These are phyloP conservation scores for Dreissena polymorpha DNA, from an alignment of 1,140 invertebrate genomes.

Conservation along the genomic window DNA sequence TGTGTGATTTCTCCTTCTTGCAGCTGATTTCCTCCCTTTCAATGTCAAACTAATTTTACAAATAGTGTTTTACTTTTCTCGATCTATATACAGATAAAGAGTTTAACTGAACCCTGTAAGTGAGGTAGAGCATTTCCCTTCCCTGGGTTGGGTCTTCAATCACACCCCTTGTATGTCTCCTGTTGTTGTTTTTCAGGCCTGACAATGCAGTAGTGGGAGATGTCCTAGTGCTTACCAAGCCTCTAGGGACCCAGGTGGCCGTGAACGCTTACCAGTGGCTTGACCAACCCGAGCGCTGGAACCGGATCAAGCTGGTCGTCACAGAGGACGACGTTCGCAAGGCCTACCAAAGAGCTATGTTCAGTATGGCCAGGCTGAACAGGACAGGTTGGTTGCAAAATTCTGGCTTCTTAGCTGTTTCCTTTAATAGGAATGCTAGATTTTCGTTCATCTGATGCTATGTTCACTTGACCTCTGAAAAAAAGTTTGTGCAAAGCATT, in stretches of 20 bases:
- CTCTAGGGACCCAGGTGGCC: conserved; percentile 96
- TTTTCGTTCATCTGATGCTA: not conserved
- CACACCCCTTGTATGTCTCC: too few relatives aligned
- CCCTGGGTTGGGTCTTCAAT: too few relatives aligned
- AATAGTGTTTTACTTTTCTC: too few relatives aligned
- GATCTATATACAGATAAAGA: too few relatives aligned
- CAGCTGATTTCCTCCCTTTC: too few relatives aligned
- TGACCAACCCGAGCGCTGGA: conserved; percentile 95
- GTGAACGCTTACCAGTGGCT: conserved; percentile 99
- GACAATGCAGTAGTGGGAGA: conserved; percentile 98
- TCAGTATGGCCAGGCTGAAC: conserved; percentile 98
- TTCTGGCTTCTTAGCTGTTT: not conserved
- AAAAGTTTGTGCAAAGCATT: too few relatives aligned
- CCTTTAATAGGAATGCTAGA: not conserved
- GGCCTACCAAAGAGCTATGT: conserved; percentile 97
- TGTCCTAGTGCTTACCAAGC: conserved; percentile 97
- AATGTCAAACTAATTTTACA: too few relatives aligned
- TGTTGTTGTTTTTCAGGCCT: conserved; percentile 83
- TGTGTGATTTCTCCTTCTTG: too few relatives aligned
- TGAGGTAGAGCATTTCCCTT: too few relatives aligned
- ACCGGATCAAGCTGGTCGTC: conserved; percentile 96
- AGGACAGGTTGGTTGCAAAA: conserved; percentile 84
- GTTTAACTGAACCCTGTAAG: too few relatives aligned
- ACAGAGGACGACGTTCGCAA: conserved; percentile 96
- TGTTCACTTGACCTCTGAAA: not conserved